Evolutionary conservation across 2,113 vertebrate species (phyloP).

Genomic region (Anseranas semipalmata): DNA sequence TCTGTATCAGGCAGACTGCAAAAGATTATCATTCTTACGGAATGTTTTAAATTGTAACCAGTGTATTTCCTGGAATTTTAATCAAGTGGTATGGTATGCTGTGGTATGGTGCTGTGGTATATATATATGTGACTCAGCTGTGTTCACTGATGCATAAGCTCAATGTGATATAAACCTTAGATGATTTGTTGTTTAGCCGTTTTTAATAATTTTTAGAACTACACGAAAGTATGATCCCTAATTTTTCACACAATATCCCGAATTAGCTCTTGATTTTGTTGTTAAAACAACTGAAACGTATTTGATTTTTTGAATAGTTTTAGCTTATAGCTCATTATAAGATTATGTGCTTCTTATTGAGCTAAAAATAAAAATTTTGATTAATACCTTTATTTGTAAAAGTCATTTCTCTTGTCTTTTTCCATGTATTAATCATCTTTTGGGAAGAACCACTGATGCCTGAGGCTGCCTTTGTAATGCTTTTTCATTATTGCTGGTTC

Average conservation of each 20-base stretch:
- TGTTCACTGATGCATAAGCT: constrained; percentile 26
- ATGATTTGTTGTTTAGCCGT: not conserved
- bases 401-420: constrained; percentile 11
- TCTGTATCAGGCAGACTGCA: constrained; percentile 34
- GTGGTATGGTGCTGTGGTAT: too few species aligned
- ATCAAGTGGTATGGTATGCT: constrained; percentile 10
- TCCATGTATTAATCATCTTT: constrained; percentile 6
- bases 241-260: constrained; percentile 12
- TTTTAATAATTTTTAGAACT: not conserved
- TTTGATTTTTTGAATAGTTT: not conserved
- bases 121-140: too few species aligned
- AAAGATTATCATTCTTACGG: constrained; percentile 37
- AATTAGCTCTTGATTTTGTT: not conserved
- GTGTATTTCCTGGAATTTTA: constrained; percentile 26
- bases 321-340: not conserved
- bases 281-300: not conserved
- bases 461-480: not conserved
- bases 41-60: constrained; percentile 55
- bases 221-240: not conserved
- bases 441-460: not conserved
- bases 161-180: not conserved
- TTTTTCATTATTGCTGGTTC: constrained; percentile 4
- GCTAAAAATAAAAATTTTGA: constrained; percentile 42
- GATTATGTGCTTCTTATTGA: not conserved
- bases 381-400: constrained; percentile 2